Evolutionary conservation across 2,113 vertebrate genomes (phyloP).

Genomic region (Sarotherodon lohbergeri): DNA sequence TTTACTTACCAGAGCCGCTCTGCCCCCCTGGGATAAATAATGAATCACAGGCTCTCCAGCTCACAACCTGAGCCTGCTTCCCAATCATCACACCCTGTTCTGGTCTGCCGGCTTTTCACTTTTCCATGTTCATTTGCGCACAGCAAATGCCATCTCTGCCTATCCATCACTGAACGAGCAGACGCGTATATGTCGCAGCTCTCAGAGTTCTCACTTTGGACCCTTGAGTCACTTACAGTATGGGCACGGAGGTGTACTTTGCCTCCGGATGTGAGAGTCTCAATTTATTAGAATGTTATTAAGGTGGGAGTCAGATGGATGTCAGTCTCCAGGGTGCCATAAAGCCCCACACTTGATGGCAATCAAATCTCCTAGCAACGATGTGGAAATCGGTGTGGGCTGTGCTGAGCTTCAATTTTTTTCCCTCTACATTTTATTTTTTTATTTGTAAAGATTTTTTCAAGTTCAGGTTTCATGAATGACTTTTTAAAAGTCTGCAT

Average conservation of each 20-base stretch:
- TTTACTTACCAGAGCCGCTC: not conserved
- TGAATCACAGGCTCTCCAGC: constrained; percentile 10
- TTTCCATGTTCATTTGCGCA: not conserved
- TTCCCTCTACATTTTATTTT: not conserved
- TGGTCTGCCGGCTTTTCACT: not conserved
- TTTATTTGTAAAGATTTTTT: not conserved
- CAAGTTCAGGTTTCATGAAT: not conserved
- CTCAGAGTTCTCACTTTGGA: not conserved
- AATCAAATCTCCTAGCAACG: constrained; percentile 5
- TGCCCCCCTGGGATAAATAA: constrained; percentile 35
- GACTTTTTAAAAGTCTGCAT: not conserved
- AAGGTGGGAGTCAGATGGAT: constrained; percentile 7
- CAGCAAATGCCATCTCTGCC: not conserved
- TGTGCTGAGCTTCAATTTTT: not conserved
- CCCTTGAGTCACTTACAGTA: not conserved
- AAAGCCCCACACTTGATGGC: not conserved
- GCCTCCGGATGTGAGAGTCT: not conserved
- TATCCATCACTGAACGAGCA: not conserved
- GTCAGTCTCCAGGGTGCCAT: constrained; percentile 4
- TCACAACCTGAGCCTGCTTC: constrained; percentile 26
- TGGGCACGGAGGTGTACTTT: not conserved
- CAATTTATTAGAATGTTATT: constrained; percentile 30
- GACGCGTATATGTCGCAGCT: not conserved
- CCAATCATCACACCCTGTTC: constrained; percentile 24
- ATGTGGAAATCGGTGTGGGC: not conserved